Evolutionary conservation across 2,113 vertebrate genomes (phyloP), one percentile per base, ranked within the genome.

Genomic region (Lampris megalopsis): DNA sequence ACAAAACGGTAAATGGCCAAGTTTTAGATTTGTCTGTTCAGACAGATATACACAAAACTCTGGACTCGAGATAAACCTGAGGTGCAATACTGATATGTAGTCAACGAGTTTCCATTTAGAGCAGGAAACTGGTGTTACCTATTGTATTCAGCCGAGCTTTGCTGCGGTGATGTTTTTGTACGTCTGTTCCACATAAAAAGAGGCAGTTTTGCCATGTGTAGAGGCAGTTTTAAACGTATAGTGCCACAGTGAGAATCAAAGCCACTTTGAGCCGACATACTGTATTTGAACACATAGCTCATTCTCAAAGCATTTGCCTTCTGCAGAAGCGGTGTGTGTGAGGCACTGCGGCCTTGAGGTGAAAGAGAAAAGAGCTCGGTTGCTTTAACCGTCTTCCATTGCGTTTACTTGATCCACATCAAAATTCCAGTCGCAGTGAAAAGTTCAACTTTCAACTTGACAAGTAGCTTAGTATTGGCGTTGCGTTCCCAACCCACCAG

Each of bases 351-450:
- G 68, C 79, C 78, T 77, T 61, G 69, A 76, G 86, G 81, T 82
- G 82, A 84, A 84, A 83, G 0, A 80, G 24, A 24, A 24, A 86
- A 85, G 68, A 67, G 83, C 82, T 85, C 84, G 79, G 71, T 80
- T 70, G 81, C 76, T 75, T 77, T 79, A 83, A 41, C 75, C 54
- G 45, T 54, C 64, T 87, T 81, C 75, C 56, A 53, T 58, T 66
- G 45, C 63, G 68, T 85, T 85, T 81, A 60, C 79, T 67, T 83
- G 78, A 81, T 82, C 75, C 73, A 57, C 54, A 70, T 77, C 43
- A 60, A 65, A 75, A 63, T 42, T 41, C 57, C 11, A 57, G 47
- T 58, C 49, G 42, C 36, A 6, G 52, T 24, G n/a, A 77, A 65
- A 35, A 4, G 36, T 3, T 63, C 10, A 13, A 38, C 10, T 61